Conservation (phyloP, 2,797 vertebrate genomes). For the Thalassophryne amazonica region DNA sequence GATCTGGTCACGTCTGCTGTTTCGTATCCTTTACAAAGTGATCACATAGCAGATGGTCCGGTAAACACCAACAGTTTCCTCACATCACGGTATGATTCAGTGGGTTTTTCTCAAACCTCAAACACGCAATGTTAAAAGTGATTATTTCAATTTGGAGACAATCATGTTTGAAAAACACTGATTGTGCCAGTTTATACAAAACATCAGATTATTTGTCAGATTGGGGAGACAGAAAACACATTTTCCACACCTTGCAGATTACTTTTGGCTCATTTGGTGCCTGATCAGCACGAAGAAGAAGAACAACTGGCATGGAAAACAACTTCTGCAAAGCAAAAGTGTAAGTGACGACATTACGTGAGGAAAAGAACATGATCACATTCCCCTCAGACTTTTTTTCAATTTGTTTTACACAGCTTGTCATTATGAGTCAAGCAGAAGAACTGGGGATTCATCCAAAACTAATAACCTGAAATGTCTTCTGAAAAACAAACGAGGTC, state of each 20-base stretch:
- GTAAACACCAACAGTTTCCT: background rate
- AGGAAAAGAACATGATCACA: slow-evolving; percentile 1
- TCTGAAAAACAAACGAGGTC: background rate
- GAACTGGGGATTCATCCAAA: slow-evolving; percentile 13
- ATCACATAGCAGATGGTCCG: background rate
- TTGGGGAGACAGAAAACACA: slow-evolving; percentile 15
- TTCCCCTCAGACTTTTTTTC: background rate
- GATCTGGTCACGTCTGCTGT: background rate
- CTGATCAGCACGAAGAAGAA: too few relatives aligned
- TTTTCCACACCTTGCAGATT: background rate
- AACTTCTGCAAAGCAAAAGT: background rate
- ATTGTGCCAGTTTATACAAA: background rate
- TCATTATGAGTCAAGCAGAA: background rate
- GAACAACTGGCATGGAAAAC: background rate
- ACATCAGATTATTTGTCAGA: too few relatives aligned
- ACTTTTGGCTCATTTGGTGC: too few relatives aligned
- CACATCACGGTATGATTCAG: slow-evolving; percentile 1
- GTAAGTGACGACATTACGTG: background rate
- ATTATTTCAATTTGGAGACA: background rate
- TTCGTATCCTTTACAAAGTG: slow-evolving; percentile 4
- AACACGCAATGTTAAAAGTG: background rate
- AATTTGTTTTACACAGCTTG: slow-evolving; percentile 8
- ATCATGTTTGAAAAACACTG: background rate
- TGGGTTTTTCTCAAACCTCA: background rate
- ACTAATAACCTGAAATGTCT: slow-evolving; percentile 17